Conservation (phyloP, 2,888 invertebrate species). For the Heteromurus nitidus region DNA sequence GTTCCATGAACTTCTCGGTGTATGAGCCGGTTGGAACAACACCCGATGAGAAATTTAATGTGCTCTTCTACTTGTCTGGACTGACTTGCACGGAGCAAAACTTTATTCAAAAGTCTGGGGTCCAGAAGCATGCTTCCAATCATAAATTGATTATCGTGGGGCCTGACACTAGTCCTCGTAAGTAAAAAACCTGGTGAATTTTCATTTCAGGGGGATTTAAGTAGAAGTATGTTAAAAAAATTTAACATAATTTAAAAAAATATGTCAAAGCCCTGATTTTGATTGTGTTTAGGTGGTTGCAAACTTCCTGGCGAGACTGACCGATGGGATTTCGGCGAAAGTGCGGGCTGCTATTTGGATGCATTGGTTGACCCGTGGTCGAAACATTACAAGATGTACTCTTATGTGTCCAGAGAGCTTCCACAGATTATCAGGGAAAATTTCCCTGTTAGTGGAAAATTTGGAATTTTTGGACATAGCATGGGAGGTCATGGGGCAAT, state of each 20-base stretch:
- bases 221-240: too few relatives aligned
- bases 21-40: slow-evolving; percentile 86
- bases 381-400: slow-evolving; percentile 94
- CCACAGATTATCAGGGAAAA: slow-evolving; percentile 84
- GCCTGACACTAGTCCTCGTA: slow-evolving; percentile 95
- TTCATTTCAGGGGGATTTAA: neutral
- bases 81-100: slow-evolving; percentile 89
- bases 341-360: slow-evolving; percentile 97
- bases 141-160: slow-evolving; percentile 91
- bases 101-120: slow-evolving; percentile 96
- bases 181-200: neutral
- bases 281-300: slow-evolving; percentile 75
- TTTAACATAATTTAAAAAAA: too few relatives aligned
- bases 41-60: slow-evolving; percentile 81
- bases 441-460: slow-evolving; percentile 79
- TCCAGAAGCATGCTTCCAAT: slow-evolving; percentile 91
- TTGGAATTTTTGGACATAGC: slow-evolving; percentile 62
- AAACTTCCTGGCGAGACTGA: slow-evolving; percentile 94
- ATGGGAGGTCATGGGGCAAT: slow-evolving; percentile 17
- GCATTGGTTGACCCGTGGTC: slow-evolving; percentile 93
- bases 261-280: too few relatives aligned
- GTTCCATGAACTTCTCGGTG: slow-evolving; percentile 94
- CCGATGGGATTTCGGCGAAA: slow-evolving; percentile 94
- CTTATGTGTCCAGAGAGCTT: slow-evolving; percentile 91
- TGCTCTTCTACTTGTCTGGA: slow-evolving; percentile 93